Evolutionary conservation across 2,113 vertebrate species (phyloP).

Genomic region (Sceloporus tristichus): DNA sequence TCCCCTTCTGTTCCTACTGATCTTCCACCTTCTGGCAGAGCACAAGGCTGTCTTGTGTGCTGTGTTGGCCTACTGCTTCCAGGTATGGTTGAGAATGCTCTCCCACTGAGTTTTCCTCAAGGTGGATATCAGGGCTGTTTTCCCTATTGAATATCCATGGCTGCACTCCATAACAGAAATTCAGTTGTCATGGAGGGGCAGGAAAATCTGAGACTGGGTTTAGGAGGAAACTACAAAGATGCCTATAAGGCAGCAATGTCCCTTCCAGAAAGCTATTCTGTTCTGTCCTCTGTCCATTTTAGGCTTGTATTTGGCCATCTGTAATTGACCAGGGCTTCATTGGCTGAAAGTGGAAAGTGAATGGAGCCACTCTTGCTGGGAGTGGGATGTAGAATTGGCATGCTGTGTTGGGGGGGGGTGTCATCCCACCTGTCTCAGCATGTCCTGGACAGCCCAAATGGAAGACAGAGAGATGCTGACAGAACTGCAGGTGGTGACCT

Average conservation of each 20-base stretch:
- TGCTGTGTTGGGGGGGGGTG: background rate
- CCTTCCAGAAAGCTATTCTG: background rate
- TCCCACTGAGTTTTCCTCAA: no score
- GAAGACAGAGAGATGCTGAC: conserved; percentile 60
- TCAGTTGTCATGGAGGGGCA: background rate
- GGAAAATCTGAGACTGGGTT: background rate
- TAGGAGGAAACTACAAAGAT: background rate
- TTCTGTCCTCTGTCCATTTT: no score
- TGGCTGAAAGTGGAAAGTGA: conserved; percentile 7
- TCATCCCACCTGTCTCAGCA: conserved; percentile 20
- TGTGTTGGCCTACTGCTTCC: no score
- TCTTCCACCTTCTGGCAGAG: no score
- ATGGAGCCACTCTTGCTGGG: background rate
- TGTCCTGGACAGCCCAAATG: conserved; percentile 49
- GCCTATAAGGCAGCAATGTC: no score
- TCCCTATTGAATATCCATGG: no score
- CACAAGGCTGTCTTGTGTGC: no score
- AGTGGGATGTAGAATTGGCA: background rate
- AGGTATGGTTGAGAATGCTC: no score
- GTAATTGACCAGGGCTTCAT: background rate
- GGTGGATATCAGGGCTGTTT: no score
- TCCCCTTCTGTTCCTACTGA: no score
- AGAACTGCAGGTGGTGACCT: conserved; percentile 42
- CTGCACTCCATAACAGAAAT: background rate
- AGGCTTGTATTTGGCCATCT: background rate